phyloP scores from a whole-genome alignment of 2,113 vertebrate genomes.

The Steatornis caripensis region DNA sequence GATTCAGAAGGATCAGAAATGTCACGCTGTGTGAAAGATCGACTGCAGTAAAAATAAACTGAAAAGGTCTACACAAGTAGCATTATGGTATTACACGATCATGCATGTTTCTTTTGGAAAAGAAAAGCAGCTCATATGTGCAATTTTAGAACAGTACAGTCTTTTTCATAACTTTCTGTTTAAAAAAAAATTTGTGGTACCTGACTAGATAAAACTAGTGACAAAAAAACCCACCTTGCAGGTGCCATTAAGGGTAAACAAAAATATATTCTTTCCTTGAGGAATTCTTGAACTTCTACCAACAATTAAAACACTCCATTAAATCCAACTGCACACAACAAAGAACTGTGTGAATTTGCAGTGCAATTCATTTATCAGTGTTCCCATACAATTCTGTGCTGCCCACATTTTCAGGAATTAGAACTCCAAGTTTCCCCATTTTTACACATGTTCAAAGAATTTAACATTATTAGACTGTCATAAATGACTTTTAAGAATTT shows the following conservation, averaged over 20 bases:
- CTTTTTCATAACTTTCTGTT: not conserved
- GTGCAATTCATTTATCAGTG: not conserved
- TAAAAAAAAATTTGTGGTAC: not conserved
- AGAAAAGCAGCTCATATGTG: not conserved
- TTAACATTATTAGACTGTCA: slow-evolving; percentile 59
- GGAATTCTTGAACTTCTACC: not conserved
- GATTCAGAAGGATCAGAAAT: not conserved
- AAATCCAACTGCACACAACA: not conserved
- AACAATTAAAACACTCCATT: not conserved
- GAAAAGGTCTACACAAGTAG: not conserved
- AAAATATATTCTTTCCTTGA: not conserved
- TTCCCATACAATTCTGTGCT: not conserved
- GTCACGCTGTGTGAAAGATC: not conserved
- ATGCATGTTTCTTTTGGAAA: not conserved
- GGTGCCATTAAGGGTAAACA: not conserved
- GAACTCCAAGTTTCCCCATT: slow-evolving; percentile 18
- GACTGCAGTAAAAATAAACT: not conserved
- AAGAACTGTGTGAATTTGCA: not conserved
- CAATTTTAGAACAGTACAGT: not conserved
- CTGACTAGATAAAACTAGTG: not conserved
- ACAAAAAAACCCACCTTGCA: not conserved
- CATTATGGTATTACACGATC: not conserved
- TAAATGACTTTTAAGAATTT: slow-evolving; percentile 52
- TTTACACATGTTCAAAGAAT: slow-evolving; percentile 49
- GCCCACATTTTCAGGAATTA: slow-evolving; percentile 46